Percentiles rank a stretch among this genome's conserved stretches.
These are phyloP conservation scores for Mobula birostris DNA, from an alignment of 2,113 vertebrate genomes.

Conservation along the genomic window DNA sequence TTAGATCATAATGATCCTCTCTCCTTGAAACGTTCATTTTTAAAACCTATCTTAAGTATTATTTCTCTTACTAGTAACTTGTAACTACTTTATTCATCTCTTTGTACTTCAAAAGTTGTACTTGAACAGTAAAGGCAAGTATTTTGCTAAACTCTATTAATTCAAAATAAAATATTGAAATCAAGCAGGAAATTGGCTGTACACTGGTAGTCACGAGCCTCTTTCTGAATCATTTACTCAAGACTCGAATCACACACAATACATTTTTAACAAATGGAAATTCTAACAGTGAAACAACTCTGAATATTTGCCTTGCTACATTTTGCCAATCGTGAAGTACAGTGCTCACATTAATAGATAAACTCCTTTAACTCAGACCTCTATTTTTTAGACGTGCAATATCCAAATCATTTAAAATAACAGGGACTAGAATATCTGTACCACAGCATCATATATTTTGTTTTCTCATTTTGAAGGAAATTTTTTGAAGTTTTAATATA, in stretches of 20 bases:
- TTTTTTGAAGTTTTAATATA: slow-evolving; percentile 6
- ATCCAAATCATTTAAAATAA: slow-evolving; percentile 26
- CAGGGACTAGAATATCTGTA: not conserved
- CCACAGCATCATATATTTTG: not conserved
- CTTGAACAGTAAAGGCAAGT: not conserved
- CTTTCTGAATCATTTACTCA: not conserved
- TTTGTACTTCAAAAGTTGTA: not conserved
- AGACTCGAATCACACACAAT: slow-evolving; percentile 12
- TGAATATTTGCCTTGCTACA: not conserved
- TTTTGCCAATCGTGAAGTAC: slow-evolving; percentile 40
- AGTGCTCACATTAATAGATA: slow-evolving; percentile 50
- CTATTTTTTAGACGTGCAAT: not conserved
- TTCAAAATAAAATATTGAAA: not conserved
- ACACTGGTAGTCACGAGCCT: not conserved
- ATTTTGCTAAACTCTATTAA: slow-evolving; percentile 5
- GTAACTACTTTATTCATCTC: not conserved
- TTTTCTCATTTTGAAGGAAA: not conserved
- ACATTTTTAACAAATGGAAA: slow-evolving; percentile 29
- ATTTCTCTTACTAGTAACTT: not conserved
- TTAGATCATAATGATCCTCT: not conserved
- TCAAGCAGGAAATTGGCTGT: not conserved
- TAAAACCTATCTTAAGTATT: slow-evolving; percentile 1
- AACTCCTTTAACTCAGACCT: slow-evolving; percentile 47
- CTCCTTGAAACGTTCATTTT: not conserved
- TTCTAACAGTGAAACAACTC: not conserved